These are phyloP conservation scores for Andrena flavipes DNA, from an alignment of 2,888 invertebrate genomes.

Conservation along the genomic window DNA sequence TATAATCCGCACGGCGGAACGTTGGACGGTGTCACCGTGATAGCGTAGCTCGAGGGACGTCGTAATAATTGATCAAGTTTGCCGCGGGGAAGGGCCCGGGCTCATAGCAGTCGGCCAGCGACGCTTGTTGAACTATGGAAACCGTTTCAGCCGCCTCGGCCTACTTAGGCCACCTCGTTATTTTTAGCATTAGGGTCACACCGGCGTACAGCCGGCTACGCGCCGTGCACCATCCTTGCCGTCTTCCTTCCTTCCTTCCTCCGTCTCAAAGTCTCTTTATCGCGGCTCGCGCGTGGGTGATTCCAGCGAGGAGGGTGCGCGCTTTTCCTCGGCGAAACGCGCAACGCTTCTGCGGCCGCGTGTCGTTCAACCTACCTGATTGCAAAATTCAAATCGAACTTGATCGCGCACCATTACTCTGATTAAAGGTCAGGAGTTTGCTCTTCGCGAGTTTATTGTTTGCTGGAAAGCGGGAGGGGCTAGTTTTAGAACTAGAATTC, in stretches of 20 bases:
- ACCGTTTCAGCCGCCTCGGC: conserved; percentile 77
- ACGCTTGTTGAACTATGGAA: conserved; percentile 78
- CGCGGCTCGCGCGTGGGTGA: conserved; percentile 30
- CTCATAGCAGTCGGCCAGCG: conserved; percentile 61
- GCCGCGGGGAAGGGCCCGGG: conserved; percentile 38
- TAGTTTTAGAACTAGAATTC: no score
- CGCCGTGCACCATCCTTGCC: conserved; percentile 61
- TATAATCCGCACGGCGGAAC: conserved; percentile 30
- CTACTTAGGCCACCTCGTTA: conserved; percentile 78
- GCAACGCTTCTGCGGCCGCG: background rate
- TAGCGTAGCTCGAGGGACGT: conserved; percentile 49
- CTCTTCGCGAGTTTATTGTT: no score
- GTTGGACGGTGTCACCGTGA: conserved; percentile 8
- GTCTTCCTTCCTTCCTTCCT: conserved; percentile 46
- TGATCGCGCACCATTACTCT: no score
- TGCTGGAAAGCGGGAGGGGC: no score
- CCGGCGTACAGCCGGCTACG: conserved; percentile 66
- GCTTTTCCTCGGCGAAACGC: background rate
- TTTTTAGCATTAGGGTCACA: conserved; percentile 82
- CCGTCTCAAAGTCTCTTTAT: conserved; percentile 46
- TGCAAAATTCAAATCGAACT: no score
- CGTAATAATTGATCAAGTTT: conserved; percentile 65
- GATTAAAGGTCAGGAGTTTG: no score
- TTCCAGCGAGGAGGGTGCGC: background rate
- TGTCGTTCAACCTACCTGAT: conserved; percentile 42